These are phyloP conservation scores for Alligator mississippiensis DNA, from an alignment of 2,113 vertebrate genomes.

Conservation along the genomic window DNA sequence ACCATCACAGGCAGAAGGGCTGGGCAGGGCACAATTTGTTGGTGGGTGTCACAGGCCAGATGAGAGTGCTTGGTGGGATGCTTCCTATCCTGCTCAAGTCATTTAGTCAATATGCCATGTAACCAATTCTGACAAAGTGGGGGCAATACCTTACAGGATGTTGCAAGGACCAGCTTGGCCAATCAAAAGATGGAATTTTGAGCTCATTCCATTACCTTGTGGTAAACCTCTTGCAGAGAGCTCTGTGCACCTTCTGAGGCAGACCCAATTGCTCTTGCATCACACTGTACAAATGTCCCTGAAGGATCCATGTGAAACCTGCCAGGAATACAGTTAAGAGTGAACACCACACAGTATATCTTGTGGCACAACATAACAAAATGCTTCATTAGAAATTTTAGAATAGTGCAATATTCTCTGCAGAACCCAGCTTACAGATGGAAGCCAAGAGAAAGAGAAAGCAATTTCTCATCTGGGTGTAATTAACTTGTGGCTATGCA, in stretches of 20 bases:
- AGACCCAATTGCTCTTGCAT: conserved; percentile 96
- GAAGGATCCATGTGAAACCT: conserved; percentile 99
- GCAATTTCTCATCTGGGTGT: background rate
- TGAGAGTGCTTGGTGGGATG: too few species aligned
- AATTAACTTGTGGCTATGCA: background rate
- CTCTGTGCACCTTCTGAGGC: conserved; percentile 98
- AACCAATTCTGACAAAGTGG: background rate
- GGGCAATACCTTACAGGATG: background rate
- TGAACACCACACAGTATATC: fast-evolving
- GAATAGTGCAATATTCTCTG: background rate
- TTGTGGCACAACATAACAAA: fast-evolving
- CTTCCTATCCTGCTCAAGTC: too few species aligned
- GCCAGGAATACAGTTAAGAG: background rate
- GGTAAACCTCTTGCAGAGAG: conserved; percentile 97
- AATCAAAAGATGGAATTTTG: fast-evolving
- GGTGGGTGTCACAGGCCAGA: too few species aligned
- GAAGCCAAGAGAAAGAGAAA: background rate
- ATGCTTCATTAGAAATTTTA: background rate
- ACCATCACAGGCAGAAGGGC: too few species aligned
- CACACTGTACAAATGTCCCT: conserved; percentile 98
- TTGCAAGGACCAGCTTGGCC: background rate
- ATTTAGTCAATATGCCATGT: background rate
- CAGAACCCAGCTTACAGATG: background rate
- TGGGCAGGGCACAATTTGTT: too few species aligned
- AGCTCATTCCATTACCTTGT: conserved; percentile 84